phyloP scores from a whole-genome alignment of 1,140 invertebrate genomes.

The Hylaeus volcanicus region DNA sequence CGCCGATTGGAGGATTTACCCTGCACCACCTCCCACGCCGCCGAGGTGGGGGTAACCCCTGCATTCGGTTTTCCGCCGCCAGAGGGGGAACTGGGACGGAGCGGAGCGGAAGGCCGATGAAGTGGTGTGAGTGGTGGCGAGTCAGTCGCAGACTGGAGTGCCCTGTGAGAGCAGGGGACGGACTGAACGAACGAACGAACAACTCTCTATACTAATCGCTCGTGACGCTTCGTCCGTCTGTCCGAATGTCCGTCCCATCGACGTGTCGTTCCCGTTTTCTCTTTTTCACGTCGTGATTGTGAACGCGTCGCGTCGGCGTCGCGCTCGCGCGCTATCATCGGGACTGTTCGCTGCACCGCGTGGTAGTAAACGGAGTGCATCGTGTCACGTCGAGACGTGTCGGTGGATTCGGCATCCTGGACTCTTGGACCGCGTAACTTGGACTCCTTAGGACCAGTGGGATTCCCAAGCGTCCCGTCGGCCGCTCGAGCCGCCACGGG shows the following conservation, averaged over 20 bases:
- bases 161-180: constrained; percentile 80
- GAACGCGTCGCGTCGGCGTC: background rate
- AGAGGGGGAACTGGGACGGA: constrained; percentile 75
- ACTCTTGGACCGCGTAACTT: too few relatives aligned
- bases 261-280: constrained; percentile 20
- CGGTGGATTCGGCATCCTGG: background rate
- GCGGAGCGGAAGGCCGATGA: constrained; percentile 73
- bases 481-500: too few relatives aligned
- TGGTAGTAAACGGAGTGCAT: too few relatives aligned
- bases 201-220: constrained; percentile 62
- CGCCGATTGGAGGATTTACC: constrained; percentile 50
- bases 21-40: constrained; percentile 26
- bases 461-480: too few relatives aligned
- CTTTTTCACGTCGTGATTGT: constrained; percentile 4
- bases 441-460: too few relatives aligned
- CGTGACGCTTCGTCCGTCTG: constrained; percentile 59
- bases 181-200: constrained; percentile 71
- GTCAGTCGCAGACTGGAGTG: constrained; percentile 81
- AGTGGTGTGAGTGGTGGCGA: constrained; percentile 79
- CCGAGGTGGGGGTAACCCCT: constrained; percentile 60
- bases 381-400: background rate
- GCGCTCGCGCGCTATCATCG: background rate
- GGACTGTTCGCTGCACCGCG: background rate
- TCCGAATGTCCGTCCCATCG: constrained; percentile 56
- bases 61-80: constrained; percentile 72